Conservation (phyloP, 2,113 vertebrate genomes). For the Tiliqua scincoides region DNA sequence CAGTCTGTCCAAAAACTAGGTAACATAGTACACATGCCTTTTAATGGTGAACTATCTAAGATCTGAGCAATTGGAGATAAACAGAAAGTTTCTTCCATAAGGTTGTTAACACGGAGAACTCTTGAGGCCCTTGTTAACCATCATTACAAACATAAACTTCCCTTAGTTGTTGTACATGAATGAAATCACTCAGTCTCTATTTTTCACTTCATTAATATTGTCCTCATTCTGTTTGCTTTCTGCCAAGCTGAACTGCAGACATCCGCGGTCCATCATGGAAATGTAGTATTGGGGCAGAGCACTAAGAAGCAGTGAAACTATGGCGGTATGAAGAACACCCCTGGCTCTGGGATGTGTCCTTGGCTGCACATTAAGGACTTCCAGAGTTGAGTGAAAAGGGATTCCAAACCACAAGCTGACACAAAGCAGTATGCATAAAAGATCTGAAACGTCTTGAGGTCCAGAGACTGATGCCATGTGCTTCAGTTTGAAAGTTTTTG, state of each 20-base stretch:
- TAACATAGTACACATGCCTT: slow-evolving; percentile 56
- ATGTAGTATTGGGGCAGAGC: slow-evolving; percentile 70
- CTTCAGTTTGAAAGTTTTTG: slow-evolving; percentile 50
- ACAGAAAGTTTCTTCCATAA: background rate
- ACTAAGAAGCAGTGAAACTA: slow-evolving; percentile 68
- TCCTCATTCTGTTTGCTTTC: slow-evolving; percentile 82
- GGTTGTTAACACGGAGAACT: background rate
- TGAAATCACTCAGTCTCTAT: slow-evolving; percentile 62
- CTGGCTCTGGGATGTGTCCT: slow-evolving; percentile 54
- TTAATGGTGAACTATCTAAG: background rate
- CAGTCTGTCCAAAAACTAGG: background rate
- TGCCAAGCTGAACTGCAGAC: slow-evolving; percentile 82
- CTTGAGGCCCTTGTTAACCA: background rate
- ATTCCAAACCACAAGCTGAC: slow-evolving; percentile 42
- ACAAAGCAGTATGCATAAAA: slow-evolving; percentile 57
- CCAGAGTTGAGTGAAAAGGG: slow-evolving; percentile 58
- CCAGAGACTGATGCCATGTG: slow-evolving; percentile 52
- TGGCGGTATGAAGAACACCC: slow-evolving; percentile 67
- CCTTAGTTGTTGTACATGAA: slow-evolving; percentile 32
- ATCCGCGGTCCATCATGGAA: slow-evolving; percentile 70
- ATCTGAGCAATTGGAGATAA: slow-evolving; percentile 9
- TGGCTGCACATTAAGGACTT: slow-evolving; percentile 63
- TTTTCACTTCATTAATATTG: slow-evolving; percentile 63
- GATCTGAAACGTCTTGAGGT: slow-evolving; percentile 48
- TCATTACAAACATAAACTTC: fast-evolving